Evolutionary conservation across 2,888 invertebrate genomes (phyloP).

Genomic region (Thecocarcelia acutangulata): DNA sequence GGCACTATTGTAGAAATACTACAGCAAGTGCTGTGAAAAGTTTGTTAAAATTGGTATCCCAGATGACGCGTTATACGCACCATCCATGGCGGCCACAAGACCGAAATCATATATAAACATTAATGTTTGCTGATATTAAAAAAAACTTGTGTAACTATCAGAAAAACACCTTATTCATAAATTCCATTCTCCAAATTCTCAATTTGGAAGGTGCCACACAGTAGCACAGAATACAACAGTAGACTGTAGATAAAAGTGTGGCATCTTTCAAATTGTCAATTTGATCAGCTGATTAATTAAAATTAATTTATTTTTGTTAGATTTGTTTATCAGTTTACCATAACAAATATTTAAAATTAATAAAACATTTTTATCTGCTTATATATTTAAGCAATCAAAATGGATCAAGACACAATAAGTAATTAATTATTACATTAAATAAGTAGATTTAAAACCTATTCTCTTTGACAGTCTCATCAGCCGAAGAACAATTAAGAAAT

Average conservation of each 20-base stretch:
- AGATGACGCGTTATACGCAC: too few species aligned
- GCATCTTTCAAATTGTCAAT: background rate
- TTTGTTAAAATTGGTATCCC: too few species aligned
- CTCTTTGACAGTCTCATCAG: slow-evolving; percentile 73
- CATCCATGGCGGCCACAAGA: too few species aligned
- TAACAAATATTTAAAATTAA: background rate
- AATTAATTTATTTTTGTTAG: background rate
- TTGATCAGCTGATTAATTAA: slow-evolving; percentile 12
- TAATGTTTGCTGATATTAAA: too few species aligned
- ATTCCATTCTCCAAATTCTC: too few species aligned
- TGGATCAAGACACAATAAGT: slow-evolving; percentile 70
- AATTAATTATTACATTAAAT: slow-evolving; percentile 35
- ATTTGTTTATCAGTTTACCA: slow-evolving; percentile 24
- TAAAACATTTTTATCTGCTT: slow-evolving; percentile 5
- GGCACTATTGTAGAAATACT: too few species aligned
- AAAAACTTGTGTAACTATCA: too few species aligned
- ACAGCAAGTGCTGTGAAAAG: too few species aligned
- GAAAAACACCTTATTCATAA: too few species aligned
- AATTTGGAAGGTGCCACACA: too few species aligned
- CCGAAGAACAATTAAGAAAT: slow-evolving; percentile 78
- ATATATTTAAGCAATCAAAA: slow-evolving; percentile 12
- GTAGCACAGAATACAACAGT: too few species aligned
- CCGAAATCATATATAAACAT: too few species aligned
- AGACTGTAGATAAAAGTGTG: background rate
- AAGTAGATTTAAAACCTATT: background rate